phyloP scores from a whole-genome alignment of 2,888 invertebrate species.

The Drosophila paranaensis region DNA sequence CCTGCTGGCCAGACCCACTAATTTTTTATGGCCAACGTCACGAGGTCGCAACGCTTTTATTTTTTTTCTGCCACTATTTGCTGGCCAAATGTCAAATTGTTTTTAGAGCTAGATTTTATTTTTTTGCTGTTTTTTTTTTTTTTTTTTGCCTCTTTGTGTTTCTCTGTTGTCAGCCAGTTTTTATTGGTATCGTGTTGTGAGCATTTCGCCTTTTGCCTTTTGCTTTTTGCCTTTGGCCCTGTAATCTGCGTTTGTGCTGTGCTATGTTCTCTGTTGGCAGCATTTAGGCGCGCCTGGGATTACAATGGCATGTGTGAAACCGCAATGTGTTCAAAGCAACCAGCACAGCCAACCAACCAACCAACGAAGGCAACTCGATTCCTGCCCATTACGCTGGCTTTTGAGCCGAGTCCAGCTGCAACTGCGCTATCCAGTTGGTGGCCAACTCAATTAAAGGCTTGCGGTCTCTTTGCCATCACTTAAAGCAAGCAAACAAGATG shows the following conservation, averaged over 20 bases:
- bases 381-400: constrained; percentile 50
- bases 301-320: constrained; percentile 65
- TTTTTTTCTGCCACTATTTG: constrained; percentile 34
- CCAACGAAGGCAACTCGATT: constrained; percentile 52
- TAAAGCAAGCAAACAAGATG: constrained; percentile 17
- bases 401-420: constrained; percentile 24
- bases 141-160: constrained; percentile 15
- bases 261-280: constrained; percentile 28
- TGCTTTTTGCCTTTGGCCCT: constrained; percentile 42
- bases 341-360: constrained; percentile 12
- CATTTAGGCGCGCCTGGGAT: constrained; percentile 65
- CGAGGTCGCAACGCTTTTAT: constrained; percentile 40
- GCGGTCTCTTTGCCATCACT: constrained; percentile 49
- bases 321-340: constrained; percentile 69
- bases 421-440: constrained; percentile 27
- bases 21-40: constrained; percentile 70
- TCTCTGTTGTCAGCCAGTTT: constrained; percentile 57
- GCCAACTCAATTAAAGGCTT: constrained; percentile 58
- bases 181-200: constrained; percentile 67
- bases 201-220: constrained; percentile 16
- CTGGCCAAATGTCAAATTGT: constrained; percentile 80
- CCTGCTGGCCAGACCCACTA: constrained; percentile 68
- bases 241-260: constrained; percentile 60
- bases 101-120: constrained; percentile 60
- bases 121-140: too few relatives aligned